Base-by-base conservation (phyloP, 2,797 vertebrate species). In the Melanotaenia boesemani region DNA sequence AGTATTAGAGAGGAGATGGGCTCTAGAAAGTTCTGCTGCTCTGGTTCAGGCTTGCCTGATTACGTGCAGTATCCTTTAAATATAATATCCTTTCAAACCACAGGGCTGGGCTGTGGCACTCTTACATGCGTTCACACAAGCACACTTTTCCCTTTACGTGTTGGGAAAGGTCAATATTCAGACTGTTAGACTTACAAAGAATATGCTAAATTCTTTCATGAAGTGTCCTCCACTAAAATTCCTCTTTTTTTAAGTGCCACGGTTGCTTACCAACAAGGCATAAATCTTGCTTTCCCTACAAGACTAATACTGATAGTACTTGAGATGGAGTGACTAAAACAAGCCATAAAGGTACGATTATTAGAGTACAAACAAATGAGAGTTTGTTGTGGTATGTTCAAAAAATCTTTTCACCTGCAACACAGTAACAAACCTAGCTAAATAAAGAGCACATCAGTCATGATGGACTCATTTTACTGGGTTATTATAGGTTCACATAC, bases 1-100 rank as follows among this genome's bases (percentile, higher is more conserved):
- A 97, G 96, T 96, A 95, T 96, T 96, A 96, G 90, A 92, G 91
- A 91, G 92, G 94, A 94, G 88, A 89, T 94, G 94, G 90, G 88
- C 91, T 94, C 92, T 94, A 95, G 90, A 93, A 84, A 93, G 84
- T 92, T 90, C 93, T 92, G 91, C 94, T 92, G 84, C 85, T 86
- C 88, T 89, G 84, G 89, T 89, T 92, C 89, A 91, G 88, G 87
- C 86, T 86, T 92, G 74, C 83, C 87, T 90, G 88, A 89, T 84
- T 87, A 92, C 93, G 87, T 95, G 89, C 93, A 95, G 95, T 96
- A 96, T 94, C 86, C 94, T 96, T 73, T 96, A 94, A 86, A 90
- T 30, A 67, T 81, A 85, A 83, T 95, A 95, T 94, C 94, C 93
- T 96, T 94, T 94, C 62, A 89, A 90, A 93, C 78, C 44, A 52